Evolutionary conservation across 92 coral and sea anemone species (phyloP), one percentile per base, ranked within the genome.

Genomic region (Nematostella vectensis): DNA sequence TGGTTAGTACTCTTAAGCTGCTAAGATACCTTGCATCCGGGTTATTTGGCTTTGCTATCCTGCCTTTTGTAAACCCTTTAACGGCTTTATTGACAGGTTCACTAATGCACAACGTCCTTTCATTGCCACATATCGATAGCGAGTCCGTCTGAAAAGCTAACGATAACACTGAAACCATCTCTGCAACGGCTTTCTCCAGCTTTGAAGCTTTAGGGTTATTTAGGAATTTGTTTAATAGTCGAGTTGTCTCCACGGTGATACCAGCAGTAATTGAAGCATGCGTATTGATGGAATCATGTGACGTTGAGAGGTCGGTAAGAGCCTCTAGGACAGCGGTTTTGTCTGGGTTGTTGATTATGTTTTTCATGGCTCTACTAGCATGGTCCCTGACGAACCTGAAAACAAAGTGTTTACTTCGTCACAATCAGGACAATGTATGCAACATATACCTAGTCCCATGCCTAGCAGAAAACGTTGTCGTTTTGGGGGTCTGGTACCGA

Each of bases 1-100:
- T 85, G 9, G 72, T 61, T 1, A 80, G 75, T 27, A 80, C 83
- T 25, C 38, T 77, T 68, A 85, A 62, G 54, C 83, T 79, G 43
- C 78, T 54, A 23, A 65, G 43, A 42, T 85, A 85, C 25, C 54
- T 67, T 19, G 70, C 75, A 28, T 47, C 55, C 12, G 36, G 31
- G 49, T 31, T 27, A 52, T 54, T 58, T 23, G 15, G 21, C 13
- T 69, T 40, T 16, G 40, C 0, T 20, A 30, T 49, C 36, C 42
- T 39, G 0, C 48, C 27, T 31, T 58, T 69, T 13, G 52, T 1
- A 26, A 20, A 50, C 51, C 45, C 44, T 27, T 31, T 25, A 27
- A 30, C 28, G 42, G 29, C 31, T n/a, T n/a, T n/a, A n/a, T n/a
- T n/a, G n/a, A n/a, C n/a, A n/a, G n/a, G n/a, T 50, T 45, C 8